Conservation (phyloP, 2,888 invertebrate genomes). For the Macaria liturata region DNA sequence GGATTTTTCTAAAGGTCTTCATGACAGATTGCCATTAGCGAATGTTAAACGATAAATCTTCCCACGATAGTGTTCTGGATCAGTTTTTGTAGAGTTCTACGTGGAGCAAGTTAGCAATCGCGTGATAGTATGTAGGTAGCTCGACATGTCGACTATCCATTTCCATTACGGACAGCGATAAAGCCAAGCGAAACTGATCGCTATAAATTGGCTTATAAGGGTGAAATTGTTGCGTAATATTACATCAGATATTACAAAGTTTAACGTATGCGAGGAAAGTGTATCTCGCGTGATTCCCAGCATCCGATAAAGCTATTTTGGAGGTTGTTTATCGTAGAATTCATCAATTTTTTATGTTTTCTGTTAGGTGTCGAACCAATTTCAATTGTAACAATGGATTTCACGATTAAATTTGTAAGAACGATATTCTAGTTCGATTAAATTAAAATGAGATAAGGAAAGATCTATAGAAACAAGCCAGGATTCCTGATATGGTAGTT, state of each 20-base stretch:
- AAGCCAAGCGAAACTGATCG: slow-evolving; percentile 32
- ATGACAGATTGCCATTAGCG: slow-evolving; percentile 18
- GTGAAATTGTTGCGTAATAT: slow-evolving; percentile 29
- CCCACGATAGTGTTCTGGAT: slow-evolving; percentile 50
- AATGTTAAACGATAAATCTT: slow-evolving; percentile 39
- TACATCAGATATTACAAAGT: not conserved
- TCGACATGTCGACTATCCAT: slow-evolving; percentile 44
- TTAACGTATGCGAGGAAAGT: slow-evolving; percentile 35
- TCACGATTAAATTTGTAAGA: slow-evolving; percentile 8
- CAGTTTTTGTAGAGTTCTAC: slow-evolving; percentile 43
- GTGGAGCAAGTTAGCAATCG: slow-evolving; percentile 48
- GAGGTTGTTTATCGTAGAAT: slow-evolving; percentile 43
- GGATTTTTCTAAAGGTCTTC: slow-evolving; percentile 4
- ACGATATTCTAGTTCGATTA: too few species aligned
- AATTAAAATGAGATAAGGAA: too few species aligned
- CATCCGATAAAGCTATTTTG: slow-evolving; percentile 40
- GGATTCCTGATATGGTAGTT: too few species aligned
- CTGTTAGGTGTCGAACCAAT: slow-evolving; percentile 13
- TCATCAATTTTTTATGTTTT: slow-evolving; percentile 41
- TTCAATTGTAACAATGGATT: slow-evolving; percentile 17
- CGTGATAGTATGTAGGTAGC: slow-evolving; percentile 51
- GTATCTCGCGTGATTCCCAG: slow-evolving; percentile 40
- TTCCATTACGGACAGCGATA: slow-evolving; percentile 34
- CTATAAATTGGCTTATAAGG: slow-evolving; percentile 28
- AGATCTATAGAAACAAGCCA: too few species aligned